These are phyloP conservation scores for Laupala kohalensis DNA, from an alignment of 1,140 invertebrate species.

Conservation along the genomic window DNA sequence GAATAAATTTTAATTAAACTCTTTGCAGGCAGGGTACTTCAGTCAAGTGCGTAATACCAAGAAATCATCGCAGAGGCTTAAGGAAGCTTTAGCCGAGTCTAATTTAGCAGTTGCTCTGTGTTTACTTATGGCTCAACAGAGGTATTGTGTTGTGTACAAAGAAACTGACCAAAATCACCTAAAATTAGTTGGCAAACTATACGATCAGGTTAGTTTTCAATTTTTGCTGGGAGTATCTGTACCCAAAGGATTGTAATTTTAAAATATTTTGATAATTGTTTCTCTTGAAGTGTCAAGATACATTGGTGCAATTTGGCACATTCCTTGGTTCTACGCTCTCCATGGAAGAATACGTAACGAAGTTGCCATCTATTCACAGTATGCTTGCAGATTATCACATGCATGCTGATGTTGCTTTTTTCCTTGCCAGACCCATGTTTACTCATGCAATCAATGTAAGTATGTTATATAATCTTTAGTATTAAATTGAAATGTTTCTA, in stretches of 20 bases:
- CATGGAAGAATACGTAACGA: conserved; percentile 84
- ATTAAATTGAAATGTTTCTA: too few relatives aligned
- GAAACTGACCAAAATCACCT: conserved; percentile 80
- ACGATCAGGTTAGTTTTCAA: conserved; percentile 29
- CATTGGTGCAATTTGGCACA: conserved; percentile 92
- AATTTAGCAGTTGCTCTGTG: conserved; percentile 87
- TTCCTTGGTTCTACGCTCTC: conserved; percentile 87
- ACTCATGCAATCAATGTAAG: conserved; percentile 76
- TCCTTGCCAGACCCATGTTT: conserved; percentile 83
- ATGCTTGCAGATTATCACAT: conserved; percentile 89
- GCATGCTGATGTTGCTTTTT: conserved; percentile 91
- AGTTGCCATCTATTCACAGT: conserved; percentile 76
- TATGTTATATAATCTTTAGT: too few relatives aligned
- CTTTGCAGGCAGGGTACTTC: conserved; percentile 79
- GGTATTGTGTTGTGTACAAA: conserved; percentile 81
- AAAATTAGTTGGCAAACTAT: conserved; percentile 67
- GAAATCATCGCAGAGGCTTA: conserved; percentile 87
- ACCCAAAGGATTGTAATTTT: too few relatives aligned
- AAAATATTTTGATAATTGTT: too few relatives aligned
- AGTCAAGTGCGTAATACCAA: conserved; percentile 93
- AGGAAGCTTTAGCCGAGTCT: conserved; percentile 85
- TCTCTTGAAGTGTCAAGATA: conserved; percentile 90
- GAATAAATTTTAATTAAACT: too few relatives aligned
- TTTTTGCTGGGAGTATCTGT: not conserved
- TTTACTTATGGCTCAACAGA: conserved; percentile 91